These are phyloP conservation scores for Nyctibius grandis DNA, from an alignment of 2,797 vertebrate genomes.

Conservation along the genomic window DNA sequence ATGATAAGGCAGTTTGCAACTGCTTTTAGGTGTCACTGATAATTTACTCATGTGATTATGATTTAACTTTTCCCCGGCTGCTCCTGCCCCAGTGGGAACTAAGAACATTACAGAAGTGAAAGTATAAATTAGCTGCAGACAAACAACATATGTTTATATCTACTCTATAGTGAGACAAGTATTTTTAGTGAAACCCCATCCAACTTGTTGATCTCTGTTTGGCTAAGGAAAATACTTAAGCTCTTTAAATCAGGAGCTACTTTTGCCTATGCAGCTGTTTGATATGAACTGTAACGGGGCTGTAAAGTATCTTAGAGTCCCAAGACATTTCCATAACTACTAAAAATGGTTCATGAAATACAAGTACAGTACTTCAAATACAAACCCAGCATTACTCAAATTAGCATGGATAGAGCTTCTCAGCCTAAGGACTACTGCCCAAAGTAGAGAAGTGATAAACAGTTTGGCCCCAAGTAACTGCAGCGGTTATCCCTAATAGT, in stretches of 20 bases:
- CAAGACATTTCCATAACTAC: background rate
- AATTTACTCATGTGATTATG: constrained; percentile 28
- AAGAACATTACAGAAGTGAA: background rate
- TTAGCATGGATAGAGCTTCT: background rate
- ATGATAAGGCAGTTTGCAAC: constrained; percentile 43
- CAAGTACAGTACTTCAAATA: background rate
- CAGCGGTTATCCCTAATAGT: background rate
- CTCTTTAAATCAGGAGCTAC: background rate
- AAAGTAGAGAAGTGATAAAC: background rate
- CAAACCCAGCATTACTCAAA: background rate
- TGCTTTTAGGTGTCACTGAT: constrained; percentile 38
- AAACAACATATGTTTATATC: constrained; percentile 52
- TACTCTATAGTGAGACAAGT: background rate
- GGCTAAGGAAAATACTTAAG: constrained; percentile 22
- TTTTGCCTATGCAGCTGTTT: constrained; percentile 14
- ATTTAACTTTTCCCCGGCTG: constrained; percentile 5
- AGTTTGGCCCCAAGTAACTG: background rate
- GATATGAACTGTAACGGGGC: background rate
- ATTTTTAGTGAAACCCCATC: constrained; percentile 28
- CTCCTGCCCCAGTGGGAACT: constrained; percentile 7
- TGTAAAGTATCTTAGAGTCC: background rate
- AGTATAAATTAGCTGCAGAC: constrained; percentile 52
- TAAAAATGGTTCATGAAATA: background rate
- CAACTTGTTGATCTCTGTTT: constrained; percentile 10
- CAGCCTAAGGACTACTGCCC: background rate